These are phyloP conservation scores for Parnassius glacialis DNA, from an alignment of 2,888 invertebrate species.

Conservation along the genomic window DNA sequence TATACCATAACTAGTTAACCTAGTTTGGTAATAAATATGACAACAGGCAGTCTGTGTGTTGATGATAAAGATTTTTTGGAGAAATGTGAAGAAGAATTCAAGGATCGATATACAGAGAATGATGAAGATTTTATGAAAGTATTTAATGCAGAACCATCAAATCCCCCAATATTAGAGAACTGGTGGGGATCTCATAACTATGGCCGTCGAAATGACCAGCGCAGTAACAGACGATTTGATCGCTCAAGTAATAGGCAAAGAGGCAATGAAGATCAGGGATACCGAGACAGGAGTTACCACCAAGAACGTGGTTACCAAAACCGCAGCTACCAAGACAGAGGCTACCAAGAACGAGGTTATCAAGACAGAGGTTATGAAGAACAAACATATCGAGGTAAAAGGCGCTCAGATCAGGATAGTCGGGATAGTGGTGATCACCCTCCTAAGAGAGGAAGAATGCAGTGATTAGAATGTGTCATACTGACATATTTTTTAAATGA, in stretches of 20 bases:
- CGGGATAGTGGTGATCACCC: constrained; percentile 2
- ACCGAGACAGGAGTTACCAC: constrained; percentile 37
- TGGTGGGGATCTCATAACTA: constrained; percentile 67
- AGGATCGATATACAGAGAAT: constrained; percentile 81
- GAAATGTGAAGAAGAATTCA: constrained; percentile 83
- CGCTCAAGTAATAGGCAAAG: constrained; percentile 38
- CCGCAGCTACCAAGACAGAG: background rate
- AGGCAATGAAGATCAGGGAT: constrained; percentile 34
- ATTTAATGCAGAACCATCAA: constrained; percentile 57
- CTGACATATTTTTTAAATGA: too few species aligned
- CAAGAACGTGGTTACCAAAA: constrained; percentile 27
- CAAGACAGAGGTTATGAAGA: constrained; percentile 1
- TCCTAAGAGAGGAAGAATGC: constrained; percentile 9
- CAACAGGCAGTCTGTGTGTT: constrained; percentile 62
- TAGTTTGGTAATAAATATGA: constrained; percentile 41
- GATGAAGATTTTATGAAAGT: constrained; percentile 82
- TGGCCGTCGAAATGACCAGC: constrained; percentile 53
- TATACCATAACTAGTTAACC: constrained; percentile 47
- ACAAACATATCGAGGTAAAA: too few species aligned
- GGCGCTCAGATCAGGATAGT: background rate
- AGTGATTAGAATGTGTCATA: background rate
- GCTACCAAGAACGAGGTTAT: constrained; percentile 1
- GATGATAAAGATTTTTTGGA: constrained; percentile 82
- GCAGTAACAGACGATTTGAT: constrained; percentile 46
- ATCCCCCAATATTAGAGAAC: constrained; percentile 82